Base-by-base conservation (phyloP, 2,797 vertebrate genomes). In the Lutjanus campechanus region DNA sequence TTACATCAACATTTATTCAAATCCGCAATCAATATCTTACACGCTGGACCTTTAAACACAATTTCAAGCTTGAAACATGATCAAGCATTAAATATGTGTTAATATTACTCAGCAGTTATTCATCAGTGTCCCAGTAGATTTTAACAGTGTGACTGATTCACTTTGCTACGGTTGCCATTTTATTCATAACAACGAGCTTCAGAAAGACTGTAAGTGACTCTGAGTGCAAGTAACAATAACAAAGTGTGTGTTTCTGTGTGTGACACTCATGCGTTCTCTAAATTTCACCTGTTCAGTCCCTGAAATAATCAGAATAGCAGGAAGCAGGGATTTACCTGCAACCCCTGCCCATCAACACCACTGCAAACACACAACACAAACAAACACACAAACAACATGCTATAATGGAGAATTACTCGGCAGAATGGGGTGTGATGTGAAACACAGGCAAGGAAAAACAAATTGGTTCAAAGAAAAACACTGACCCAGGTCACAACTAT, bases 251-350 rank as follows among this genome's bases (percentile, higher is more conserved):
- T 22, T 49, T n/a, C 49, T 9, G 46, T 40, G 63, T 40, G 17
- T 20, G 19, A 70, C 58, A 64, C 54, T 81, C 70, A 68, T 82
- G 72, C 80, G 69, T 78, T 76, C 72, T 69, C 61, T 61, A 69
- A 36, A 84, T 87, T 86, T 91, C 70, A 69, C 60, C n/a, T 65
- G 80, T 88, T 92, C 87, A 69, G 73, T 85, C 65, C 25, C 61
- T 82, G 51, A 66, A 71, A 43, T 43, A 46, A 73, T 61, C 76
- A 91, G 69, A 88, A 82, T 46, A 81, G 69, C 82, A 92, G 88
- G 87, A 93, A 93, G 83, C 75, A 77, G 71, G 76, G 76, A 87
- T 82, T 87, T 87, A 88, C 90, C 85, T 93, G 83, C 63, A 83
- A 29, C 66, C 69, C 74, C 63, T 44, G 17, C 44, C 46, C 11